Base-by-base conservation (phyloP, 2,797 vertebrate species). In the Neosilurus mollespiculum region DNA sequence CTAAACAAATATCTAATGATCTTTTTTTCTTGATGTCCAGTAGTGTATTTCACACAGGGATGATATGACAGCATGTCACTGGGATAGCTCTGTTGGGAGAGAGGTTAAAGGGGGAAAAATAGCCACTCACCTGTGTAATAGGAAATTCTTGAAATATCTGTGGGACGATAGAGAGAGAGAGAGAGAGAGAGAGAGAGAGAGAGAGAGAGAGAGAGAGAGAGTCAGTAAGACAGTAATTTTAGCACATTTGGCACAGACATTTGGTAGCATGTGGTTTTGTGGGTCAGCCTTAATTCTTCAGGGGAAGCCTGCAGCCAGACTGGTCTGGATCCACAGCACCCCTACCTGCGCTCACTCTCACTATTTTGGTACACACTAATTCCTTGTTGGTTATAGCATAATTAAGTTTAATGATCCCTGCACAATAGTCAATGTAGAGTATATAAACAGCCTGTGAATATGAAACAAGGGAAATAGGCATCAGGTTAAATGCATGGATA, bases 101-200 rank as follows among this genome's bases (percentile, higher is more conserved):
- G 26, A 24, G 30, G 16, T 58, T 59, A 64, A 4, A 15, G 20
- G 43, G 61, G 54, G 71, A 43, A 87, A 20, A 14, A 59, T 59
- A 43, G 37, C 11, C 34, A 87, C 95, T 96, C 91, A 97, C 96
- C 96, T 94, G 95, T 93, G 91, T 95, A 95, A 93, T 94, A 95
- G 76, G 91, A 89, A 94, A 95, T 95, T 92, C 95, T 95, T 91
- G 96, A 95, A 96, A 96, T 96, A 94, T 94, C 96, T 97, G 94
- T 88, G 87, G n/a, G n/a, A n/a, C n/a, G n/a, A n/a, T n/a, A n/a
- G n/a, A n/a, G n/a, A n/a, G n/a, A 54, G 85, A 83, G 92, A 56
- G 54, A 30, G 71, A 26, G n/a, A 26, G 62, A 10, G 10, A 24
- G 64, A 72, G 87, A 88, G 70, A 66, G 34, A 56, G 81, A 58